A percentile compares a stretch with the other conserved stretches of the same genome.
phyloP scores from a whole-genome alignment of 2,797 vertebrate genomes.

The Heteromormyrus szaboi region DNA sequence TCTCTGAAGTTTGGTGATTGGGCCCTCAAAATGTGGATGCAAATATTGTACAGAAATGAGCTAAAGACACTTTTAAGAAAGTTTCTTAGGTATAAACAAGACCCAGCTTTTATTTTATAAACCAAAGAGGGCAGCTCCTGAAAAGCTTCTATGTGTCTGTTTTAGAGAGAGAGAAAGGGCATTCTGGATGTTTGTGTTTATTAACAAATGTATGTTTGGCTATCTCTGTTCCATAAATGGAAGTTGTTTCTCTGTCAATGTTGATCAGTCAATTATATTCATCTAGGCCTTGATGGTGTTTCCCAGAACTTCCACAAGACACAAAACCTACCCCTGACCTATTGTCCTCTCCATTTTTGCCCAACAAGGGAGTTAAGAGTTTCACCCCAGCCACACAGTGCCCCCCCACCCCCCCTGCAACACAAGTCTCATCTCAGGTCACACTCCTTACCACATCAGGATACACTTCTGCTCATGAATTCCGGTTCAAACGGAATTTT shows the following conservation, averaged over 20 bases:
- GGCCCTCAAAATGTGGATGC: neutral
- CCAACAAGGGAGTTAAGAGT: slow-evolving; percentile 11
- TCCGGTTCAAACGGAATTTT: slow-evolving; percentile 94
- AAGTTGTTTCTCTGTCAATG: neutral
- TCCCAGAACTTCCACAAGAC: neutral
- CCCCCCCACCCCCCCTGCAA: neutral
- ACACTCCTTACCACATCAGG: slow-evolving; percentile 88
- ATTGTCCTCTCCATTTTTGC: neutral
- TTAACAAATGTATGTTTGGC: neutral
- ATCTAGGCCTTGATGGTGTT: neutral
- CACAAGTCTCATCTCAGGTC: slow-evolving; percentile 4
- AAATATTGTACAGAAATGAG: neutral
- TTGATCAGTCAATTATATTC: neutral
- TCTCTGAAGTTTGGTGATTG: neutral
- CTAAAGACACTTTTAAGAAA: neutral
- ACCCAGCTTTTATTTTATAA: neutral
- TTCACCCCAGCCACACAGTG: slow-evolving; percentile 16
- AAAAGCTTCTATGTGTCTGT: neutral
- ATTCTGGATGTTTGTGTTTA: neutral
- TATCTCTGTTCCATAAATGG: neutral
- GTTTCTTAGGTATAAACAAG: neutral
- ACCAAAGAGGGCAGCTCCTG: neutral
- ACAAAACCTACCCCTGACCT: neutral
- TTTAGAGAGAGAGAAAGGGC: neutral
- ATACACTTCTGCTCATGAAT: slow-evolving; percentile 93